Conservation (phyloP, 2,113 vertebrate species). For the Cromileptes altivelis region DNA sequence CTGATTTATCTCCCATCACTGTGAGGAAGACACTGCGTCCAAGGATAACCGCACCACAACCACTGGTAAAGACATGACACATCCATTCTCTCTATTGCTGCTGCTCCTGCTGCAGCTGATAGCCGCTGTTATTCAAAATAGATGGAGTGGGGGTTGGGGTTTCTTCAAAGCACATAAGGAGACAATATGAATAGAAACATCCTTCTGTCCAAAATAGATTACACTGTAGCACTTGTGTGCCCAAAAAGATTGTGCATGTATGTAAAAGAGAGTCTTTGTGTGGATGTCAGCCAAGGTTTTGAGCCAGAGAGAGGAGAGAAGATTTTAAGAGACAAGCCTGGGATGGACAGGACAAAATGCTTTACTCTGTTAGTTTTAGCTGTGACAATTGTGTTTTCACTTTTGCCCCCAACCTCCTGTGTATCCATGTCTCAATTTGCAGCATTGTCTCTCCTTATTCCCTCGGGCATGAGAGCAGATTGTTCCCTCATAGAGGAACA, state of each 20-base stretch:
- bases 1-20: constrained; percentile 42
- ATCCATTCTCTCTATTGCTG: constrained; percentile 37
- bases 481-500: constrained; percentile 28
- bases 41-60: constrained; percentile 61
- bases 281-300: constrained; percentile 33
- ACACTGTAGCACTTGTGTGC: not conserved
- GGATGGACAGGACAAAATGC: constrained; percentile 18
- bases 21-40: constrained; percentile 53
- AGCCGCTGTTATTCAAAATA: constrained; percentile 56
- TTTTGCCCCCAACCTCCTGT: constrained; percentile 24
- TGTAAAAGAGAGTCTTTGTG: constrained; percentile 19
- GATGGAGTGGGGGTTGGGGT: constrained; percentile 59
- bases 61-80: constrained; percentile 72
- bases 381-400: constrained; percentile 24
- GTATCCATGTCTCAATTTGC: constrained; percentile 41
- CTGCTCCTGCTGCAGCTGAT: constrained; percentile 52
- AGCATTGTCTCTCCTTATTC: constrained; percentile 54
- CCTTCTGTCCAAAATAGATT: not conserved
- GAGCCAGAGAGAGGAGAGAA: constrained; percentile 3
- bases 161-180: constrained; percentile 23
- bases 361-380: constrained; percentile 34
- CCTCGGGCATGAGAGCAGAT: constrained; percentile 37
- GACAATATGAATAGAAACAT: constrained; percentile 19
- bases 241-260: constrained; percentile 3
- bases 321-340: constrained; percentile 10